Conservation (phyloP, 1,140 invertebrate species). For the Linepithema humile region DNA sequence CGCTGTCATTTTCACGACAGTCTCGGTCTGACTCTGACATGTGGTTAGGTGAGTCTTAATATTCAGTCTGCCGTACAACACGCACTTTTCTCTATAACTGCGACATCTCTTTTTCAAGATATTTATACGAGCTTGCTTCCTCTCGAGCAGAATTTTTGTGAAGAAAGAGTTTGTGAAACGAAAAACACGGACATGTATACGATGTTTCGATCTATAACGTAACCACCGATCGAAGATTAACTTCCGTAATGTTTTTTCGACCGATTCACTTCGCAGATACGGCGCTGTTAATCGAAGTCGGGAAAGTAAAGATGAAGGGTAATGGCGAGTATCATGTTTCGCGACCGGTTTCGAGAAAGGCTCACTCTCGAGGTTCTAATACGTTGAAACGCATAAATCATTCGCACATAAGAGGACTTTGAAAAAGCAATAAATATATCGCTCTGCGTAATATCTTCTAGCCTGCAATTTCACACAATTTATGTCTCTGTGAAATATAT, state of each 20-base stretch:
- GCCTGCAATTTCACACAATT: slow-evolving; percentile 52
- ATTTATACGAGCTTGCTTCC: neutral
- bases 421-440: slow-evolving; percentile 59
- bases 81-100: neutral
- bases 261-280: slow-evolving; percentile 50
- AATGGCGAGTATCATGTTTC: slow-evolving; percentile 55
- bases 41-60: neutral
- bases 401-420: slow-evolving; percentile 40
- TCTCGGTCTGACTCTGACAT: neutral
- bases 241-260: slow-evolving; percentile 45
- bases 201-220: slow-evolving; percentile 40
- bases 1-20: neutral
- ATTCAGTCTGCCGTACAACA: neutral
- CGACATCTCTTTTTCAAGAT: neutral
- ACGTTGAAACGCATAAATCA: slow-evolving; percentile 58
- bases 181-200: neutral
- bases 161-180: neutral
- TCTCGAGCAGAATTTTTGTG: neutral
- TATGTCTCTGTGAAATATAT: slow-evolving; percentile 52
- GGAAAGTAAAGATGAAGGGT: slow-evolving; percentile 49
- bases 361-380: slow-evolving; percentile 47
- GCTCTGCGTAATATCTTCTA: slow-evolving; percentile 40
- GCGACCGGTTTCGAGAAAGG: slow-evolving; percentile 56
- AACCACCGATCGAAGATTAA: slow-evolving; percentile 52
- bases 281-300: slow-evolving; percentile 47